Base-by-base conservation (phyloP, 1,140 invertebrate species). In the Drosophila tani region DNA sequence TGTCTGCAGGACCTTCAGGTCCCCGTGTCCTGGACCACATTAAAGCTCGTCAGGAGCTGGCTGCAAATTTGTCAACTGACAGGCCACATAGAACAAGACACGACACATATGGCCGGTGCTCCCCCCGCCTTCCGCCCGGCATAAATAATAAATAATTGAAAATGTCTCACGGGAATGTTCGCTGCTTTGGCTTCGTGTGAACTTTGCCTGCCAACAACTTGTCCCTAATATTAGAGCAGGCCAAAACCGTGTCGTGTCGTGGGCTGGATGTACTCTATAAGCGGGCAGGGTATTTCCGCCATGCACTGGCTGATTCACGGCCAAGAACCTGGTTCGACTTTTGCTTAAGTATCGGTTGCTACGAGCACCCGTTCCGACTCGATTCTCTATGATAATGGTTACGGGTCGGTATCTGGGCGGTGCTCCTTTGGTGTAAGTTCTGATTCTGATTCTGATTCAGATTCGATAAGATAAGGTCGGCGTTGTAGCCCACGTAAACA, bases 71-170 rank as follows among this genome's bases (percentile, higher is more conserved):
- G 84, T 87, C 84, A 87, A 87, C 45, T 68, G 82, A 76, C 79
- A 79, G 78, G 27, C 38, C 56, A 14, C 63, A 32, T 24, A 63
- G 68, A 71, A 71, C 67, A 55, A 53, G 62, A 67, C 49, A 64
- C 75, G 66, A 66, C 82, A 86, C 83, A 86, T 86, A 86, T 87
- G 82, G 82, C 79, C 74, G 80, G 55, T 66, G 35, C 29, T 67
- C 17, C 11, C 32, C 27, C 5, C 50, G 14, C n/a, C 45, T 32
- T 14, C 35, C 27, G 43, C 43, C 70, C 41, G 38, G 67, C 83
- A 87, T 87, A 88, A 87, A 87, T 86, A 86, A 86, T 86, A 86
- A 86, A 86, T 87, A 87, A 87, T 87, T 87, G 83, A 87, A 87
- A 87, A 88, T 80, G 84, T 87, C 83, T 83, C 84, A 77, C 76